Evolutionary conservation across 2,797 vertebrate species (phyloP), one percentile per base, ranked within the genome.

Genomic region (Takifugu rubripes): DNA sequence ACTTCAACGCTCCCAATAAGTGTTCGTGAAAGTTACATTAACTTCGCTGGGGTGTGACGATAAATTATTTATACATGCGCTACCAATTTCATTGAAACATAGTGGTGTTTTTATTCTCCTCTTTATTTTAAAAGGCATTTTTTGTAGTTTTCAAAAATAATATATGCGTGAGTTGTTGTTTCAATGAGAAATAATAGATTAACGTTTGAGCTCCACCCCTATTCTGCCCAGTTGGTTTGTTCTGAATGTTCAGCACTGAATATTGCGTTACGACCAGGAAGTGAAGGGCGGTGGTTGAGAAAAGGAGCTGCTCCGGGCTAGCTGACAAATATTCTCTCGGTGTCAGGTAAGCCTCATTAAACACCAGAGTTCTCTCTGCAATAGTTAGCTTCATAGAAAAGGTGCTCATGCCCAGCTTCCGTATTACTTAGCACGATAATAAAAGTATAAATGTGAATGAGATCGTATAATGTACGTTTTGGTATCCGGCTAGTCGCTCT

Each of bases 281-380:
- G 90, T 90, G 87, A 88, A 88, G 91, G 91, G 92, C 90, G 90
- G 91, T 93, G 92, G 92, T 92, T 91, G 79, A 86, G 65, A 59
- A 69, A 56, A 74, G 59, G 49, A 72, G 65, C 62, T 69, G 75
- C 61, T 26, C 3, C 43, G 63, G 60, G 64, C 40, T 75, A 78
- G 40, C 45, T 50, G 57, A 57, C 48, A 11, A 51, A 49, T 59
- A 29, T 72, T 62, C 4, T 25, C 1, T 64, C n/a, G 53, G 70
- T 67, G 61, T 72, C 56, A 87, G 92, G 92, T 92, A 83, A 74
- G 80, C 24, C 3, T 16, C 2, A 45, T 67, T 44, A 5, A 0
- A 0, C 5, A 2, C 4, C 9, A 10, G 5, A 6, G 27, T 5
- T 25, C 0, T 29, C 6, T 54, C 24, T 43, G 1, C 6, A 3